Evolutionary conservation across 1,140 invertebrate genomes (phyloP).

Genomic region (Vollenhovia emeryi): DNA sequence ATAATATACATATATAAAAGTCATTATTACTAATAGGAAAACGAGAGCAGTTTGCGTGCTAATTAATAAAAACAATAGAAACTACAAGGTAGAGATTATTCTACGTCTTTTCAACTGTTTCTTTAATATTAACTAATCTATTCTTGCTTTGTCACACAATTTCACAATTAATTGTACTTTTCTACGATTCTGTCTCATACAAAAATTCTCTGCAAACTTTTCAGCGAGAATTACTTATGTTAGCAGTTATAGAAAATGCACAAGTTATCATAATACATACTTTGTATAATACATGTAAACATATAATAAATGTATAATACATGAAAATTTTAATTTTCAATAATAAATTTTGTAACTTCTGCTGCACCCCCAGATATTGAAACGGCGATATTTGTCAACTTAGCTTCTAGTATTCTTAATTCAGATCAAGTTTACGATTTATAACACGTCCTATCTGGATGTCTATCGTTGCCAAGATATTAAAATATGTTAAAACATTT

Average conservation of each 20-base stretch:
- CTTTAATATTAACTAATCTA: conserved; percentile 14
- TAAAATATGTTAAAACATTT: neutral
- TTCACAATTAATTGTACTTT: neutral
- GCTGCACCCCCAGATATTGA: neutral
- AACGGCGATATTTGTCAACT: neutral
- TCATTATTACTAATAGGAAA: neutral
- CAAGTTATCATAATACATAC: neutral
- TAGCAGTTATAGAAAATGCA: neutral
- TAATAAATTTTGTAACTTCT: neutral
- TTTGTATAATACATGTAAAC: neutral
- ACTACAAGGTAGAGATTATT: neutral
- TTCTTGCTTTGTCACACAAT: neutral
- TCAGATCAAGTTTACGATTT: neutral
- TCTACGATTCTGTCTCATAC: neutral
- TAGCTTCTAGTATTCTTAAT: neutral
- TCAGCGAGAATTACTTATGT: neutral
- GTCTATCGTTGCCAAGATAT: neutral
- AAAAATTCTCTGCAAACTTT: neutral
- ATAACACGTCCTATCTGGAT: neutral
- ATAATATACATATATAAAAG: neutral
- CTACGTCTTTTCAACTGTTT: neutral
- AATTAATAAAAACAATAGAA: neutral
- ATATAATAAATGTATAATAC: too few species aligned
- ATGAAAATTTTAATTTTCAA: neutral
- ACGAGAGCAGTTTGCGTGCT: neutral